Evolutionary conservation across 2,113 vertebrate genomes (phyloP), one percentile per base, ranked within the genome.

Genomic region (Clarias gariepinus): DNA sequence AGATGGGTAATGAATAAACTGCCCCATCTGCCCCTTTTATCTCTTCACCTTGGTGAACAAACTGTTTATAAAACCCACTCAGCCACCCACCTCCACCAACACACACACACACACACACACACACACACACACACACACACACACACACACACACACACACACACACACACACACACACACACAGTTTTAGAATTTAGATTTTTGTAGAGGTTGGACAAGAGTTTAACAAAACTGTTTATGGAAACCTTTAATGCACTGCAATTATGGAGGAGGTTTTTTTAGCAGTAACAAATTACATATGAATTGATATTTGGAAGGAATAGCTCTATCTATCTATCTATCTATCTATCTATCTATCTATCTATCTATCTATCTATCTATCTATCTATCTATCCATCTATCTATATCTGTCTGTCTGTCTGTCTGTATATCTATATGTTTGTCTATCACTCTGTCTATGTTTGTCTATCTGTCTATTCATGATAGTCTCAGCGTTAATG

Each of bases 1-100:
- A 71, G 91, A 91, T 88, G 89, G 93, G 85, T 95, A 95, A 95
- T 95, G 83, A 95, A 93, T 95, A 94, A 94, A 94, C 93, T 88
- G 91, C 90, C 88, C 90, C 92, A 91, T 47, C 90, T 85, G 79
- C 90, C 88, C 87, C 66, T 78, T 33, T n/a, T 89, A 87, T 33
- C 84, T 85, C 91, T 93, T 93, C 89, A 93, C 88, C 91, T 90
- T 47, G 47, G 80, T 85, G 90, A 90, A 93, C 92, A 89, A 77
- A 76, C 87, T 92, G 90, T 92, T 91, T 91, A 55, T 80, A 83
- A 68, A 85, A 61, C 16, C 63, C 82, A 30, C 66, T 55, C 64
- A 52, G 7, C 30, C 15, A 16, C 25, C 63, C 57, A 13, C 66
- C n/a, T 30, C 12, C 90, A 63, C 85, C 25, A 79, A 53, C 83